These are phyloP conservation scores for Callimorpha dominula DNA, from an alignment of 2,888 invertebrate species.

Conservation along the genomic window DNA sequence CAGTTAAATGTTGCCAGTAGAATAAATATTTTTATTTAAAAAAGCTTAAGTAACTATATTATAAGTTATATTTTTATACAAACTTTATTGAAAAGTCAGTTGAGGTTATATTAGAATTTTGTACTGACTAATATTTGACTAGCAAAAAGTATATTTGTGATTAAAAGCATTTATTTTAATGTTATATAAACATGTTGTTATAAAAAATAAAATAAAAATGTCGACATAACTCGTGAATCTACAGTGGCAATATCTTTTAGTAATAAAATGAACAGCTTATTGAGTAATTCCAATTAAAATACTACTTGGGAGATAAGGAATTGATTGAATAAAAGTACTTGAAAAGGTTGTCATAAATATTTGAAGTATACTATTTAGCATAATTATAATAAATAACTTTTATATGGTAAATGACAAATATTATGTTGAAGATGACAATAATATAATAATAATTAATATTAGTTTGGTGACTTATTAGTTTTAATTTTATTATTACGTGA, in stretches of 20 bases:
- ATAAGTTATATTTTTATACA: slow-evolving; percentile 1
- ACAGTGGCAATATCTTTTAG: slow-evolving; percentile 3
- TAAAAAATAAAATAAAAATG: neutral
- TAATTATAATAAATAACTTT: neutral
- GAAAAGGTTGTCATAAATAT: slow-evolving; percentile 1
- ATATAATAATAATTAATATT: slow-evolving; percentile 26
- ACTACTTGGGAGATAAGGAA: neutral
- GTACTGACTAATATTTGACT: neutral
- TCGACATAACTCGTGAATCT: neutral
- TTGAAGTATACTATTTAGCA: slow-evolving; percentile 10
- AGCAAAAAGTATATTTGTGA: neutral
- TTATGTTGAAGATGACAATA: slow-evolving; percentile 18
- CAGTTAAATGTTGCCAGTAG: slow-evolving; percentile 49
- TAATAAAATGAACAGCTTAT: neutral
- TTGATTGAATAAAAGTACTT: neutral
- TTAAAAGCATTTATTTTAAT: slow-evolving; percentile 18
- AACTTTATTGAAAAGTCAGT: neutral
- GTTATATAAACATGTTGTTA: neutral
- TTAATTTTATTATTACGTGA: slow-evolving; percentile 41
- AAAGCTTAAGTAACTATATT: neutral
- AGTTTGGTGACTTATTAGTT: slow-evolving; percentile 48
- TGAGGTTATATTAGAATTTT: neutral
- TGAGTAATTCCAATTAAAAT: slow-evolving; percentile 7
- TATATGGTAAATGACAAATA: slow-evolving; percentile 7
- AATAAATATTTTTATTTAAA: slow-evolving; percentile 8